Evolutionary conservation across 2,113 vertebrate genomes (phyloP).

Genomic region (Mobula birostris): DNA sequence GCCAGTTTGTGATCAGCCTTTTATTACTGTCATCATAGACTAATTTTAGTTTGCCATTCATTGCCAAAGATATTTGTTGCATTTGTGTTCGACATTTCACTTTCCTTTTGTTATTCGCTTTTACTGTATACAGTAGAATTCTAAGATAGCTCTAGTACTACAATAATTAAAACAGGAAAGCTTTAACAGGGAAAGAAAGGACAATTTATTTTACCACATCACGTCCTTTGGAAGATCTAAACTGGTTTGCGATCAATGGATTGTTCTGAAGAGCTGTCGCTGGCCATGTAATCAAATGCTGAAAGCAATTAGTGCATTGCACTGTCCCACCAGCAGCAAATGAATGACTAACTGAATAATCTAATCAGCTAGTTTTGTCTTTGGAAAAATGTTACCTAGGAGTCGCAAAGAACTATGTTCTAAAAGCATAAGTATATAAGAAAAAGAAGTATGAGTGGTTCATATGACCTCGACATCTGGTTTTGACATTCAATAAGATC

Average conservation of each 20-base stretch:
- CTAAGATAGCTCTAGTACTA: background rate
- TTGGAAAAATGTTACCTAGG: background rate
- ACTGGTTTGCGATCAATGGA: background rate
- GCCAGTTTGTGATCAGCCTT: no score
- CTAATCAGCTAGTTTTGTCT: background rate
- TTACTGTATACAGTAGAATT: background rate
- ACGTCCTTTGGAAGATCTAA: background rate
- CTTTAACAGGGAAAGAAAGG: background rate
- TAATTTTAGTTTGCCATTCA: background rate
- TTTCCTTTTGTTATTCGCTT: background rate
- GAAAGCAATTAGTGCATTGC: background rate
- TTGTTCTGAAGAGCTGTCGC: background rate
- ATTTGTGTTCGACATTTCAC: background rate
- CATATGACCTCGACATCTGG: no score
- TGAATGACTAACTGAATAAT: background rate
- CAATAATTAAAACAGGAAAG: background rate
- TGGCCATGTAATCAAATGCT: background rate
- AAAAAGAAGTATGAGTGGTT: no score
- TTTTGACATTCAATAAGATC: no score
- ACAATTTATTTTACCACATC: conserved; percentile 3
- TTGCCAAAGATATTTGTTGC: background rate
- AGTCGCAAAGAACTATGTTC: background rate
- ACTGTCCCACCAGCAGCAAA: background rate
- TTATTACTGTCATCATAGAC: background rate
- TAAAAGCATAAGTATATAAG: no score